phyloP scores from a whole-genome alignment of 2,888 invertebrate genomes.

The Heliothis peltigera region DNA sequence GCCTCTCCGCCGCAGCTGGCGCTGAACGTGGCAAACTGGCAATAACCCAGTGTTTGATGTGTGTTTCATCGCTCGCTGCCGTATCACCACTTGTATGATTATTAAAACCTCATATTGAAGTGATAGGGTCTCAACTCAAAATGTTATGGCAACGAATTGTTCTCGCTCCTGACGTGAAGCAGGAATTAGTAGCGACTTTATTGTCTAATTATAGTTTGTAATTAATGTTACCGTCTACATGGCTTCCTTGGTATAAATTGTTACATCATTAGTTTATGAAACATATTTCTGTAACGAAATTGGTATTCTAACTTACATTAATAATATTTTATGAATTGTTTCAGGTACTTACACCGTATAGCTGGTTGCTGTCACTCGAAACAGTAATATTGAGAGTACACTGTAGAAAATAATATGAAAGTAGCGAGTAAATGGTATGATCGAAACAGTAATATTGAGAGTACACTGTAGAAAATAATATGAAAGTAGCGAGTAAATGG shows the following conservation, averaged over 20 bases:
- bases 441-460: slow-evolving; percentile 17
- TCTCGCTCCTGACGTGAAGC: slow-evolving; percentile 1
- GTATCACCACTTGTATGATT: slow-evolving; percentile 46
- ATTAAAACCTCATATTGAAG: slow-evolving; percentile 40
- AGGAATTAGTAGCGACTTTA: not conserved
- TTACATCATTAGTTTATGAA: not conserved
- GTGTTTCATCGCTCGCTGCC: slow-evolving; percentile 35
- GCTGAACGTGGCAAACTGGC: slow-evolving; percentile 43
- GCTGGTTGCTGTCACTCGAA: slow-evolving; percentile 5
- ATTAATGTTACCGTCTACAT: not conserved
- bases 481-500: too few relatives aligned
- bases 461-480: too few relatives aligned
- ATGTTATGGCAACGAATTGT: slow-evolving; percentile 9
- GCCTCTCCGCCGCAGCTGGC: slow-evolving; percentile 29
- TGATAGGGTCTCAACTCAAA: slow-evolving; percentile 15
- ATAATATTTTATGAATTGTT: slow-evolving; percentile 37
- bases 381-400: slow-evolving; percentile 26
- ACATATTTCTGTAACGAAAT: not conserved
- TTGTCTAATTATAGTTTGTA: slow-evolving; percentile 10
- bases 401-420: too few relatives aligned
- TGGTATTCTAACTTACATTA: slow-evolving; percentile 16
- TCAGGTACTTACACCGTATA: slow-evolving; percentile 42
- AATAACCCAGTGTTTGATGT: slow-evolving; percentile 50
- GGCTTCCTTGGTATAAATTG: not conserved
- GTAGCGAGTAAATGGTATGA: too few relatives aligned